Evolutionary conservation across 2,888 invertebrate genomes (phyloP), one percentile per base, ranked within the genome.

Genomic region (Calameuta pallipes): DNA sequence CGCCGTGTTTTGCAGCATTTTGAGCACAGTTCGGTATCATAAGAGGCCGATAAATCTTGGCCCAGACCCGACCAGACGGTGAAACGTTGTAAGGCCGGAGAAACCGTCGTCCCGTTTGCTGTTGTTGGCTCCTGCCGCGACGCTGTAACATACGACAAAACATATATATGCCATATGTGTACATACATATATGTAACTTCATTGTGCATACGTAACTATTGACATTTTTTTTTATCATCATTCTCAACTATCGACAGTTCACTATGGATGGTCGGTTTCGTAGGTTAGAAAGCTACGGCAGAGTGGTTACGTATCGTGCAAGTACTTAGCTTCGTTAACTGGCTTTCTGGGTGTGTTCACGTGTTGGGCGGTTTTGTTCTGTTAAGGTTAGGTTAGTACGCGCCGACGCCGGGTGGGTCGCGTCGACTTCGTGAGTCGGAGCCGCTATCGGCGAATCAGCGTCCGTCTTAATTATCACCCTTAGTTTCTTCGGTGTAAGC

Each of bases 381-480:
- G 41, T 4, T 23, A 0, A 15, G 41, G 56, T 56, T 23, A 56
- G 23, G 56, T 23, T 23, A 30, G 31, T 71, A 23, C 69, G 37
- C 75, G 78, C 36, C 56, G 73, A 41, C 71, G 36, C 36, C 73
- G 77, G 35, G 73, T 77, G 56, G 73, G 34, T 77, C 77, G 68
- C 73, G 37, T 70, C 11, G 30, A 69, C 34, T 36, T 85, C 86
- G 86, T 86, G 88, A 85, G 85, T 12, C 83, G 80, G 79, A 83
- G 81, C 82, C 84, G 83, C 88, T 89, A 91, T 90, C 90, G 87
- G 86, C 87, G 84, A 88, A 91, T 91, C 91, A 89, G 88, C 90
- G 90, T 91, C 88, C 88, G 90, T 91, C 91, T 91, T 91, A 91
- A 91, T 91, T 91, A 91, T 91, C 90, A 88, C 90, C 88, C 88